Percentiles rank a stretch among this genome's conserved stretches.
Conservation (phyloP, 2,113 vertebrate genomes). For the Cyanistes caeruleus region DNA sequence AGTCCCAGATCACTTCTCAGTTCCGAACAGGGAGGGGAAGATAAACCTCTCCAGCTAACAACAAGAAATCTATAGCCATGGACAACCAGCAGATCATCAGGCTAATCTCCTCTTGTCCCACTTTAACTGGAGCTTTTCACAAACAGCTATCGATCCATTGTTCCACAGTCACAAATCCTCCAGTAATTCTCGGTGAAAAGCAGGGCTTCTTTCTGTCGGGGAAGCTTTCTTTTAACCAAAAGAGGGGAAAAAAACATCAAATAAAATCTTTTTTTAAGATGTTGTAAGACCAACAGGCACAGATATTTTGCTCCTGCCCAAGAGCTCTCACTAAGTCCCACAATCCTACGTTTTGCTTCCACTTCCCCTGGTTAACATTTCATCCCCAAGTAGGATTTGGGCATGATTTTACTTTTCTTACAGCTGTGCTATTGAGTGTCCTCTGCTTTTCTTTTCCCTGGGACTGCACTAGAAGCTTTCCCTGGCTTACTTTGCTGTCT, state of each 20-base stretch:
- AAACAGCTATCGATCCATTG: conserved; percentile 38
- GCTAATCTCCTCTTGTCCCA: conserved; percentile 61
- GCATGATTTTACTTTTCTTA: not conserved
- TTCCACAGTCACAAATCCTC: conserved; percentile 41
- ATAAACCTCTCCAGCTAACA: conserved; percentile 44
- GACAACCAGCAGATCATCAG: conserved; percentile 6
- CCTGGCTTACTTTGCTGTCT: not conserved
- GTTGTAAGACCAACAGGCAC: not conserved
- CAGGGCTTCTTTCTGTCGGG: not conserved
- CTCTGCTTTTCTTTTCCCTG: not conserved
- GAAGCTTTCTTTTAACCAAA: not conserved
- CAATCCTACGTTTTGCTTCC: not conserved
- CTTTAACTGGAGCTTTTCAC: conserved; percentile 13
- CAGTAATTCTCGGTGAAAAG: not conserved
- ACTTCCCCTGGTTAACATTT: not conserved
- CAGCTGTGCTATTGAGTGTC: not conserved
- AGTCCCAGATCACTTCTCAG: not conserved
- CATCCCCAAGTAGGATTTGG: not conserved
- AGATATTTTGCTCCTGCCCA: not conserved
- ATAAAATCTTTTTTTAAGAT: not conserved
- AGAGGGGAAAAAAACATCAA: not conserved
- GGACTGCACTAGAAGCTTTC: not conserved
- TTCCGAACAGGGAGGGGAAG: not conserved
- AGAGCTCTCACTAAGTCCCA: not conserved
- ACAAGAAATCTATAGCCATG: not conserved